Conservation (phyloP, 2,888 invertebrate genomes). For the Agrilus cyanescens region DNA sequence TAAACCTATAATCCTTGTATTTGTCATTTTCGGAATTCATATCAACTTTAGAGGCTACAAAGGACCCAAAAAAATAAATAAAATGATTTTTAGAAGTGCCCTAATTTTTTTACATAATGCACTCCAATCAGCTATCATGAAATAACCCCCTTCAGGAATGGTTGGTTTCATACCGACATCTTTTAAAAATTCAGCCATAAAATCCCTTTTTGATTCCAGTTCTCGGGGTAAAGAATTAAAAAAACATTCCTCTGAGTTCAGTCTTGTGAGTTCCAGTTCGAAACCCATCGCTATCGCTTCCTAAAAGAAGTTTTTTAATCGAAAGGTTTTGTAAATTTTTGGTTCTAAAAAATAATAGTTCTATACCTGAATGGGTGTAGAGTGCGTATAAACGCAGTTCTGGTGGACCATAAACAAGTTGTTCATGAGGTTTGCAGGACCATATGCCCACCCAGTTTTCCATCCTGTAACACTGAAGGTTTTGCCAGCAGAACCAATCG, state of each 20-base stretch:
- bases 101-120: slow-evolving; percentile 44
- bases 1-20: slow-evolving; percentile 81
- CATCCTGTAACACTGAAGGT: slow-evolving; percentile 96
- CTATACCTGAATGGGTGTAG: slow-evolving; percentile 74
- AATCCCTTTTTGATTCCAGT: slow-evolving; percentile 67
- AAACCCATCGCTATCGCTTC: slow-evolving; percentile 87
- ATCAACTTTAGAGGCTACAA: slow-evolving; percentile 52
- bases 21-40: slow-evolving; percentile 57
- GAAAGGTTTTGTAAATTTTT: too few species aligned
- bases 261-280: slow-evolving; percentile 66
- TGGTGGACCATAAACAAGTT: slow-evolving; percentile 87
- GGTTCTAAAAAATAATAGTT: neutral
- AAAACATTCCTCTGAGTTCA: slow-evolving; percentile 68
- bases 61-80: slow-evolving; percentile 6
- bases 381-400: slow-evolving; percentile 85
- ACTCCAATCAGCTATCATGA: slow-evolving; percentile 90
- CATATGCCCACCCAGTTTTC: slow-evolving; percentile 96
- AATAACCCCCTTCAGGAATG: slow-evolving; percentile 94
- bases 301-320: slow-evolving; percentile 33
- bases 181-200: slow-evolving; percentile 57
- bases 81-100: neutral
- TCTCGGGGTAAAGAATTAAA: slow-evolving; percentile 65
- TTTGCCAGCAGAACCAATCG: slow-evolving; percentile 95
- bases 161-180: slow-evolving; percentile 84
- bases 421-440: slow-evolving; percentile 64